Evolutionary conservation across 2,113 vertebrate species (phyloP).

Genomic region (Falcunculus frontatus): DNA sequence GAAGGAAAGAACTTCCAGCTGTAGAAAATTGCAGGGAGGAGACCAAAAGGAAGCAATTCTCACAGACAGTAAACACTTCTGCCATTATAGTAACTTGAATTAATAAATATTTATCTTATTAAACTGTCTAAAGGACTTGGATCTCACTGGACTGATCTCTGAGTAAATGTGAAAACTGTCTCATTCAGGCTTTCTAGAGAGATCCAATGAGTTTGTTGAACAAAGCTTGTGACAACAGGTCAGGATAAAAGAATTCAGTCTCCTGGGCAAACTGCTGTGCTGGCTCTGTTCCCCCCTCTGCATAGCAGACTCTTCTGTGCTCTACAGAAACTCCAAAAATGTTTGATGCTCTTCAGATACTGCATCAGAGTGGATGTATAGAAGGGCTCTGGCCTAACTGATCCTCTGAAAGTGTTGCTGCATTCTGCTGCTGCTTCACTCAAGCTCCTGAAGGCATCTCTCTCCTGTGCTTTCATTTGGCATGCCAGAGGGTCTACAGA

Average conservation of each 20-base stretch:
- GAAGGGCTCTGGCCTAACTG: not conserved
- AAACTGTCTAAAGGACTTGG: not conserved
- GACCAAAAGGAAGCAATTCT: slow-evolving; percentile 48
- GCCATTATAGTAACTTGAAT: slow-evolving; percentile 4
- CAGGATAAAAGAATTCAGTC: not conserved
- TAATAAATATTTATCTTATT: slow-evolving; percentile 42
- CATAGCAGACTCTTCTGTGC: not conserved
- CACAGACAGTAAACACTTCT: not conserved
- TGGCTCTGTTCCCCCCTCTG: not conserved
- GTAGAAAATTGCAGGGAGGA: slow-evolving; percentile 43
- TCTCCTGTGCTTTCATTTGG: not conserved
- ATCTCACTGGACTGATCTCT: not conserved
- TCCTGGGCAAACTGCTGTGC: not conserved
- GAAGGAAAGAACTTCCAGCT: slow-evolving; percentile 52
- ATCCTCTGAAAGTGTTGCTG: not conserved
- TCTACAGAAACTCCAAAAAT: not conserved
- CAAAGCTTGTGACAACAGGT: not conserved
- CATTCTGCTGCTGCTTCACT: not conserved
- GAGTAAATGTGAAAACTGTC: not conserved
- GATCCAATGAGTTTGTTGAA: not conserved
- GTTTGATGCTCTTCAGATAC: not conserved
- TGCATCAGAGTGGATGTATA: not conserved
- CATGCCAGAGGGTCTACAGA: not conserved
- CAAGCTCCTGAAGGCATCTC: not conserved
- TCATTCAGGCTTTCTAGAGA: not conserved